Evolutionary conservation across 2,113 vertebrate genomes (phyloP).

Genomic region (Pongo abelii): DNA sequence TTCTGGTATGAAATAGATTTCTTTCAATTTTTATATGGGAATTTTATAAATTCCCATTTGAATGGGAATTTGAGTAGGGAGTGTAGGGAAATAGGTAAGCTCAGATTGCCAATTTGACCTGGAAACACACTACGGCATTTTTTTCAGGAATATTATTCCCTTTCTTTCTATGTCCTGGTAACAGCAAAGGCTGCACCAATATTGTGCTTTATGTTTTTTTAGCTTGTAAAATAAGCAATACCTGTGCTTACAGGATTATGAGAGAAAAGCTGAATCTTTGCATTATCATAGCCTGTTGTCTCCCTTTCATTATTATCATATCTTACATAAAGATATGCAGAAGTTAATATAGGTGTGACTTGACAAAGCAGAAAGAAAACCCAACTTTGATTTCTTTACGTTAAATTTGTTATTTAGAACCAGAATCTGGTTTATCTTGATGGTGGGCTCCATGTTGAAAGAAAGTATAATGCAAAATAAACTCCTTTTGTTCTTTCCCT

Average conservation of each 20-base stretch:
- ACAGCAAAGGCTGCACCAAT: not conserved
- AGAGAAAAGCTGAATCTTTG: not conserved
- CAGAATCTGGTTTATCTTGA: not conserved
- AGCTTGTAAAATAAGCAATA: not conserved
- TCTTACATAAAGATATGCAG: not conserved
- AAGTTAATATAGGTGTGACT: not conserved
- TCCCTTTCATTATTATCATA: not conserved
- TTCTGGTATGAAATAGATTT: not conserved
- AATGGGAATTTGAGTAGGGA: not conserved
- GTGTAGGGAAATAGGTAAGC: rapidly evolving
- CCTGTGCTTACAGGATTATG: not conserved
- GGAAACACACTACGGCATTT: not conserved
- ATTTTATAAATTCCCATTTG: not conserved
- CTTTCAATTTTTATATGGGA: not conserved
- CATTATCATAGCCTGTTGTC: not conserved
- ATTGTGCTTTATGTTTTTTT: not conserved
- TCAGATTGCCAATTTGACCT: not conserved
- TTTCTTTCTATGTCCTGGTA: not conserved
- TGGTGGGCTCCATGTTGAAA: not conserved
- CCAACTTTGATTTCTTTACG: not conserved
- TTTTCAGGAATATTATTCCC: too few species aligned
- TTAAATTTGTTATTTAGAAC: not conserved
- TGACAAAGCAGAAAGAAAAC: not conserved
- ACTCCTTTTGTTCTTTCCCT: not conserved
- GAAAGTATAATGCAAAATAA: not conserved